phyloP scores from a whole-genome alignment of 2,113 vertebrate genomes.

The Loxodonta africana region DNA sequence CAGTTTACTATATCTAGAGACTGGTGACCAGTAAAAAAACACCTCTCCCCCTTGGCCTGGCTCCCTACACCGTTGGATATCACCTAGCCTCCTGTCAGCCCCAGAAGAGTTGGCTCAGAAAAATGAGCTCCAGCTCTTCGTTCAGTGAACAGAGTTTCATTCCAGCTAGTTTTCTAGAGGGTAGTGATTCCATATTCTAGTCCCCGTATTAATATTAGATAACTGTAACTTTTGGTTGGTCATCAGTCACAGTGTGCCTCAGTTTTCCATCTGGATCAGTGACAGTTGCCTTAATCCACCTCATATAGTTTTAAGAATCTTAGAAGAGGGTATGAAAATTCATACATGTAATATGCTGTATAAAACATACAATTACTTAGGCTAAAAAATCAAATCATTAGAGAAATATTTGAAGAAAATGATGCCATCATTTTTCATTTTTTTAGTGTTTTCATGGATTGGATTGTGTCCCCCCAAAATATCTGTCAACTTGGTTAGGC shows the following conservation, averaged over 20 bases:
- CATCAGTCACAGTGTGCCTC: neutral
- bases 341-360: neutral
- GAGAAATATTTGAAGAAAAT: conserved; percentile 57
- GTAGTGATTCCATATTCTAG: neutral
- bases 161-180: conserved; percentile 10
- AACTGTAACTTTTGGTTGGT: conserved; percentile 10
- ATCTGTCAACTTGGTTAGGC: too few species aligned
- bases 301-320: neutral
- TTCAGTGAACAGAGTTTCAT: conserved; percentile 48
- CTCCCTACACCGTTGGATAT: conserved; percentile 31
- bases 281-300: neutral
- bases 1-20: conserved; percentile 3
- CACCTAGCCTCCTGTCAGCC: conserved; percentile 23
- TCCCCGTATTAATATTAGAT: neutral
- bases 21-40: neutral
- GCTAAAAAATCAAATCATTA: neutral
- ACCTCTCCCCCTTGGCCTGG: neutral
- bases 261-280: conserved; percentile 8
- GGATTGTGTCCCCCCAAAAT: too few species aligned
- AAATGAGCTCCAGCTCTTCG: conserved; percentile 35
- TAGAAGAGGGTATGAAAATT: conserved; percentile 11
- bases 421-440: conserved; percentile 30
- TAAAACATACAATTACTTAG: neutral
- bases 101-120: conserved; percentile 46
- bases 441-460: too few species aligned